Evolutionary conservation across 1,140 invertebrate genomes (phyloP).

Genomic region (Saccostrea cuccullata): DNA sequence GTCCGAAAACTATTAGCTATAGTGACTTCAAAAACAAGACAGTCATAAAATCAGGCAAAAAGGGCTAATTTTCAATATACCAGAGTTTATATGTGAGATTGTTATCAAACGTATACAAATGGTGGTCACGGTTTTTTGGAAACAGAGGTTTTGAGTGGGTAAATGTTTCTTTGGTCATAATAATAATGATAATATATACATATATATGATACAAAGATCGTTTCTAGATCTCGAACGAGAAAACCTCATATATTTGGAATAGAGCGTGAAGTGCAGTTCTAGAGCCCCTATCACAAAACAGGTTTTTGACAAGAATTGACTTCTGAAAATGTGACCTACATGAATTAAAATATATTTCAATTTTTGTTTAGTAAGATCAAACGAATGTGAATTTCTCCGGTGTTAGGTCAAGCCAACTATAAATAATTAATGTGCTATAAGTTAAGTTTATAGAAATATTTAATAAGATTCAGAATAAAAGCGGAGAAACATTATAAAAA

Average conservation of each 20-base stretch:
- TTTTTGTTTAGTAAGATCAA: not conserved
- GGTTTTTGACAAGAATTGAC: not conserved
- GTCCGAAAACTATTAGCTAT: not conserved
- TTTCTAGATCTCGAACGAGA: no score
- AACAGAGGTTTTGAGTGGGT: not conserved
- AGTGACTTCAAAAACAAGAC: not conserved
- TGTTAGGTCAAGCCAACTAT: not conserved
- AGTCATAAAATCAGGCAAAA: conserved; percentile 4
- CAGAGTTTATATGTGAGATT: conserved; percentile 20
- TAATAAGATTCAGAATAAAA: not conserved
- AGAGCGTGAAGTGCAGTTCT: no score
- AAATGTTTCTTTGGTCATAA: not conserved
- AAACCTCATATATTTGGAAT: no score
- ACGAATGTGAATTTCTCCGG: not conserved
- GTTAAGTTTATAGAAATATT: not conserved
- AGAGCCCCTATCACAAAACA: no score
- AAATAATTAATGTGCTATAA: not conserved
- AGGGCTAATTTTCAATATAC: conserved; percentile 18
- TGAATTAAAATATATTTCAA: conserved; percentile 2
- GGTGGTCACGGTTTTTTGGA: conserved; percentile 11
- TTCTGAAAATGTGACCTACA: not conserved
- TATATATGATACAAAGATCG: no score
- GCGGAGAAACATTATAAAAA: not conserved
- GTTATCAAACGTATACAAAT: conserved; percentile 20
- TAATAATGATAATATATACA: no score